These are phyloP conservation scores for Tipula lateralis DNA, from an alignment of 2,888 invertebrate genomes.

Conservation along the genomic window DNA sequence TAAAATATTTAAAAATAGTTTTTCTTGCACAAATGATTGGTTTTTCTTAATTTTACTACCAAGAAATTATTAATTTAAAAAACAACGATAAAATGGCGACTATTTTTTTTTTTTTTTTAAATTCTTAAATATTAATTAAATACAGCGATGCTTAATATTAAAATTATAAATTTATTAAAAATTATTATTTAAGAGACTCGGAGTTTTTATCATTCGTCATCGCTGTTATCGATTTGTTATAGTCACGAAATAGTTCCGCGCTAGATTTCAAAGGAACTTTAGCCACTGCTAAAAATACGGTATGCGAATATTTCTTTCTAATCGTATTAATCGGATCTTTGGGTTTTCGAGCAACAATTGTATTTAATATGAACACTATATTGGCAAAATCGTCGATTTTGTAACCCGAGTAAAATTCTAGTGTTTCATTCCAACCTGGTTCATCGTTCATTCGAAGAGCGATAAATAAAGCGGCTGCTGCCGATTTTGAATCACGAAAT, in stretches of 20 bases:
- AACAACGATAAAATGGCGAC: neutral
- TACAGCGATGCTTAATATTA: neutral
- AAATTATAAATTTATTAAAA: neutral
- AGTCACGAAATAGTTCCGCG: neutral
- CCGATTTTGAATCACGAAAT: constrained; percentile 82
- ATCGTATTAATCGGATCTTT: constrained; percentile 78
- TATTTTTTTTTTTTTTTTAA: neutral
- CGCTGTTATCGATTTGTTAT: neutral
- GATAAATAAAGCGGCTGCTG: constrained; percentile 80
- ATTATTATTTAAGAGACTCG: neutral
- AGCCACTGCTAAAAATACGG: constrained; percentile 89
- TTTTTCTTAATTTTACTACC: constrained; percentile 2
- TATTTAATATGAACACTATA: constrained; percentile 68
- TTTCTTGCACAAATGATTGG: neutral
- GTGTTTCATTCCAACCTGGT: constrained; percentile 67
- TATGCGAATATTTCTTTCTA: constrained; percentile 88
- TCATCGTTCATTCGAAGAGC: constrained; percentile 81
- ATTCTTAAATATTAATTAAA: neutral
- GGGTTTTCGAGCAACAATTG: constrained; percentile 70
- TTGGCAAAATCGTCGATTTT: constrained; percentile 66
- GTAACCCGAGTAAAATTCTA: constrained; percentile 82
- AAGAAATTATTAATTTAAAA: neutral
- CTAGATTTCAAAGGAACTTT: constrained; percentile 52
- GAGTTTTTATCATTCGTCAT: neutral
- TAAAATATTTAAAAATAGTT: constrained; percentile 11